Base-by-base conservation (phyloP, 2,888 invertebrate species). In the Eupithecia subfuscata region DNA sequence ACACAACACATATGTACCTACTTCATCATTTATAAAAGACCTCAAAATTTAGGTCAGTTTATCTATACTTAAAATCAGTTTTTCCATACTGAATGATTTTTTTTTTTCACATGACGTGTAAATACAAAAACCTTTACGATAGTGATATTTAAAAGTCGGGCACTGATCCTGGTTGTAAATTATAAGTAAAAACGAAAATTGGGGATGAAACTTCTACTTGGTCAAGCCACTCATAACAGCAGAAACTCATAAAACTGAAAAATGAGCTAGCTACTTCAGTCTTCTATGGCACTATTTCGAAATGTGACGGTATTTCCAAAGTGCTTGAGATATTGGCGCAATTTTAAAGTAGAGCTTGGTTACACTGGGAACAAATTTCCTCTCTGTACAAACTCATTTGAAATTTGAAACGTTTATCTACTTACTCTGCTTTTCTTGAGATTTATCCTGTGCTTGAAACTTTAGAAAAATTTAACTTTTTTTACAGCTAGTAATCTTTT, bases 241-340 rank as follows among this genome's bases (percentile, higher is more conserved):
- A 69, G 56, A 30, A 64, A 64, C 18, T 34, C 34, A 0, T 34
- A 34, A 34, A 60, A 6, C 16, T 34, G 18, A 6, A 7, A 14
- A 68, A 68, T 73, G 73, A 63, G 6, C 34, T 30, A 73, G 69
- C 71, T 71, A 25, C 43, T 34, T 67, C 11, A 34, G 0, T 25
- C 45, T 7, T 8, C 75, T 56, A 6, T 43, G 48, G 52, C 43
- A 37, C 71, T 37, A 56, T 69, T 71, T 69, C 45, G 48, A 69
- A 72, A 75, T 69, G 71, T 69, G 71, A 65, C 71, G 48, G 40
- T 63, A 75, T 72, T 75, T 71, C 34, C 43, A n/a, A 69, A 69
- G 71, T 56, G 71, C 71, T 71, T 69, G 69, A 75, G 69, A 48
- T 72, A 75, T 75, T 65, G 72, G 52, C 43, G 71, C 56, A 43